These are phyloP conservation scores for Cromileptes altivelis DNA, from an alignment of 2,113 vertebrate species.

Conservation along the genomic window DNA sequence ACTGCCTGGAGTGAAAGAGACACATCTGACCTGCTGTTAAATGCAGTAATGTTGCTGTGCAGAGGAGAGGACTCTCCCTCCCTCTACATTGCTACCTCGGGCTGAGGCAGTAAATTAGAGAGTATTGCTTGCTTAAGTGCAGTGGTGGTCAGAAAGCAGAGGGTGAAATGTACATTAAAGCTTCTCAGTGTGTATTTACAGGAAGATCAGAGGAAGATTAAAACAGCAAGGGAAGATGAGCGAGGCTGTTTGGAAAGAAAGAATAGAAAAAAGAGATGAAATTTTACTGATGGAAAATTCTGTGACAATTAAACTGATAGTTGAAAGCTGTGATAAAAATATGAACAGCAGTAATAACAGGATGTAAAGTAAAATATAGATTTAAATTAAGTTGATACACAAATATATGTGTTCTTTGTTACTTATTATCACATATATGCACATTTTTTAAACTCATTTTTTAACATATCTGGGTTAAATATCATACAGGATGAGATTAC, in stretches of 20 bases:
- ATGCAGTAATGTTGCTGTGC: background rate
- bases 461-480: background rate
- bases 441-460: background rate
- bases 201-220: constrained; percentile 1
- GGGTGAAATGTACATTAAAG: constrained; percentile 5
- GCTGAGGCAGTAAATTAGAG: constrained; percentile 33
- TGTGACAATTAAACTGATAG: background rate
- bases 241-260: background rate
- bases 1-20: constrained; percentile 38
- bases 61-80: constrained; percentile 9
- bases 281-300: background rate
- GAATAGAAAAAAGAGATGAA: background rate
- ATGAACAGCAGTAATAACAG: background rate
- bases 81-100: background rate
- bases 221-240: constrained; percentile 4
- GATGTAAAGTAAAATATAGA: background rate
- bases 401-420: background rate
- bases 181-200: constrained; percentile 12
- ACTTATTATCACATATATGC: background rate
- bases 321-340: background rate
- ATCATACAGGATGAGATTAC: background rate
- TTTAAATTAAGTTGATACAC: background rate
- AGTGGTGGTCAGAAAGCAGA: constrained; percentile 19
- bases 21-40: constrained; percentile 44
- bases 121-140: constrained; percentile 3